Percentiles rank a stretch among this genome's conserved stretches.
Conservation (phyloP, 2,797 vertebrate species). For the Dallia pectoralis region DNA sequence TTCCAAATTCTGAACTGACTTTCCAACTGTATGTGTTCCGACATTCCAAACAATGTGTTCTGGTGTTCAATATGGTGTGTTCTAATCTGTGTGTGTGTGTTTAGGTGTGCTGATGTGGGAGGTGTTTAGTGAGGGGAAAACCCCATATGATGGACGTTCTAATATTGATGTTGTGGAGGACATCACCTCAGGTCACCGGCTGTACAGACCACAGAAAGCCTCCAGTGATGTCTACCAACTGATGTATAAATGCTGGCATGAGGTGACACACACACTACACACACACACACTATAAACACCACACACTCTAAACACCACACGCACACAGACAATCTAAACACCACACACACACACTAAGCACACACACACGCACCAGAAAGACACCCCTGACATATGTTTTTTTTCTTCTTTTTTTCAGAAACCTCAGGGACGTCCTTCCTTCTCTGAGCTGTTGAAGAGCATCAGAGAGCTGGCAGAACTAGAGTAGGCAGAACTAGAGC, state of each 20-base stretch:
- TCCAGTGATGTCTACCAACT: slow-evolving; percentile 71
- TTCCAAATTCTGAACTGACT: too few relatives aligned
- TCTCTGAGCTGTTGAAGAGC: slow-evolving; percentile 60
- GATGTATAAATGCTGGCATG: slow-evolving; percentile 90
- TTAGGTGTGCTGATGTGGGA: slow-evolving; percentile 91
- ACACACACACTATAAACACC: slow-evolving; percentile 1
- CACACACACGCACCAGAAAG: neutral
- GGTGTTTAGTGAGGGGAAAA: slow-evolving; percentile 83
- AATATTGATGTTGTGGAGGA: slow-evolving; percentile 81
- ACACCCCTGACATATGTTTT: neutral
- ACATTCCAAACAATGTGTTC: neutral
- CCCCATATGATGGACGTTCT: slow-evolving; percentile 79
- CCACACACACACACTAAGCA: neutral
- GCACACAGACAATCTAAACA: neutral
- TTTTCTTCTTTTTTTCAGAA: slow-evolving; percentile 47
- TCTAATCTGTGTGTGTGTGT: slow-evolving; percentile 16
- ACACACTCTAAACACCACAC: neutral
- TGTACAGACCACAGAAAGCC: slow-evolving; percentile 79
- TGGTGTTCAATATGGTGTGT: too few relatives aligned
- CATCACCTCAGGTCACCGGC: slow-evolving; percentile 80
- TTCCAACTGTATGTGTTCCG: neutral
- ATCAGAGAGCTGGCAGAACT: slow-evolving; percentile 60
- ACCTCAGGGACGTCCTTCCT: slow-evolving; percentile 62
- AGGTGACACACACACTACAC: slow-evolving; percentile 61
- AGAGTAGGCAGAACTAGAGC: slow-evolving; percentile 28